phyloP scores from a whole-genome alignment of 2,888 invertebrate species.

The Diplazon laetatorius region DNA sequence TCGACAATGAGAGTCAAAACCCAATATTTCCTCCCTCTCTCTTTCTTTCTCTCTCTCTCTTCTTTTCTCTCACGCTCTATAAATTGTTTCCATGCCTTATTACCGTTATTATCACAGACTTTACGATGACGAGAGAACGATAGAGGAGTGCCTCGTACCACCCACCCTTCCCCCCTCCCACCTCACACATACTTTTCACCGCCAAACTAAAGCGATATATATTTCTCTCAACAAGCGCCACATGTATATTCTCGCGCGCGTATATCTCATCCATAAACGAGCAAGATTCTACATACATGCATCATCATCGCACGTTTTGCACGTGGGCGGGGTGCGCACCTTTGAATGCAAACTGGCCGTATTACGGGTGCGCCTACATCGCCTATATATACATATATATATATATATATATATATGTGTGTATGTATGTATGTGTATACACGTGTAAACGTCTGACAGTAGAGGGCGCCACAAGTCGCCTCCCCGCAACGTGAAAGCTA shows the following conservation, averaged over 20 bases:
- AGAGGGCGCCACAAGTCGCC: neutral
- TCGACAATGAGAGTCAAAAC: conserved; percentile 4
- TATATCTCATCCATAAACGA: conserved; percentile 37
- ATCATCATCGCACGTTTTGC: neutral
- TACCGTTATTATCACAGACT: conserved; percentile 2
- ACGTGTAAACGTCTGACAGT: too few relatives aligned
- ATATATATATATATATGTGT: too few relatives aligned
- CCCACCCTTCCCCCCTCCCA: too few relatives aligned
- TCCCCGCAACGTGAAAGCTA: conserved; percentile 46
- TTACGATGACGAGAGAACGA: conserved; percentile 3
- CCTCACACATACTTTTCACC: neutral
- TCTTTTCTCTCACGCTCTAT: neutral
- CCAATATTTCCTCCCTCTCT: neutral
- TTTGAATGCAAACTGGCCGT: conserved; percentile 46
- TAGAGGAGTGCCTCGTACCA: neutral
- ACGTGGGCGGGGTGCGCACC: too few relatives aligned
- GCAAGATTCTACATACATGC: neutral
- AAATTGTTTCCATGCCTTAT: neutral
- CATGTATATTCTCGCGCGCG: conserved; percentile 7
- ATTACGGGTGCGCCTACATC: conserved; percentile 38
- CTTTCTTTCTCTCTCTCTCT: neutral
- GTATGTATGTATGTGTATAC: too few relatives aligned
- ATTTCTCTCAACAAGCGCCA: conserved; percentile 9
- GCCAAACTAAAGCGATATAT: conserved; percentile 5
- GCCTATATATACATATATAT: conserved; percentile 2